Base-by-base conservation (phyloP, 2,888 invertebrate species). In the Agriopis leucophaearia region DNA sequence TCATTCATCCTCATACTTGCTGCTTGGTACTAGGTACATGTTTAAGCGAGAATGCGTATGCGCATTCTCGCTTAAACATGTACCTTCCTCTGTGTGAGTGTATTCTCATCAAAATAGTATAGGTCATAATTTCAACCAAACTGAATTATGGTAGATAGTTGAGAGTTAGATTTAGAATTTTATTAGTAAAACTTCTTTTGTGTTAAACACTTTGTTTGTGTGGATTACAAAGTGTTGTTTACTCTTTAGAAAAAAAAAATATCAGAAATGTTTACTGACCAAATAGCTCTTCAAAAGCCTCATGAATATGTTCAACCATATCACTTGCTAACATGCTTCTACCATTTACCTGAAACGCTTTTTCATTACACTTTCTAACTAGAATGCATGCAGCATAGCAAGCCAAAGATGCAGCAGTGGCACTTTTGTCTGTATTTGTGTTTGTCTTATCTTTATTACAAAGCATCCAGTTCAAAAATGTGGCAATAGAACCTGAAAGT, bases 311-410 rank as follows among this genome's bases (percentile, higher is more conserved):
- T 68, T 95, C 94, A 66, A 99, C 95, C 97, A 99, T 98, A 90
- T 99, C 98, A 1, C 96, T 94, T 0, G 98, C 96, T 15, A 97
- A 94, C 95, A 97, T 98, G 77, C 98, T 97, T 68, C 99, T 95
- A 4, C 97, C 97, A 79, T 96, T 95, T 70, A 95, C 94, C 74
- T 94, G 93, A 89, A 97, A 99, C n/a, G 98, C 97, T 74, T 95
- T 95, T 72, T 95, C 94, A 88, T 97, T 98, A 77, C 98, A 97
- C 78, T 95, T 95, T 74, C 98, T 96, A 0, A 97, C 96, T 66
- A 99, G 92, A 79, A 95, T 93, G 77, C 97, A 97, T 2, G 97
- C 98, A 27, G 97, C 97, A 89, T 96, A 98, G 54, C 97, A 96
- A 36, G 98, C 97, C 16, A 96, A 86, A 74, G 97, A 95, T 10